Evolutionary conservation across 2,888 invertebrate species (phyloP).

Genomic region (Emmelina monodactyla): DNA sequence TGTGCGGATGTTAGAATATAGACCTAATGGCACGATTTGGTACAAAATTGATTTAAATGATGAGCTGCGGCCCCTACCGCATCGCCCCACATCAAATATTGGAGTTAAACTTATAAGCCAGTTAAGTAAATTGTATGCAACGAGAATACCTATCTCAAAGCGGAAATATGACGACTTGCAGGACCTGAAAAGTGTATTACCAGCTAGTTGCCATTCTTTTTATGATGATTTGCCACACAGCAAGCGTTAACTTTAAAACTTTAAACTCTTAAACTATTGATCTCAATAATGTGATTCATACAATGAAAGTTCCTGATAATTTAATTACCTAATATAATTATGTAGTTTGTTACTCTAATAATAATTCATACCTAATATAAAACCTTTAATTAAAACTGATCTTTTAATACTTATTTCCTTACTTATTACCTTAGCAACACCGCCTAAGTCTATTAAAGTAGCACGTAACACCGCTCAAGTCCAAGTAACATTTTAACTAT

Average conservation of each 20-base stretch:
- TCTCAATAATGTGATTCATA: too few species aligned
- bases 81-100: conserved; percentile 12
- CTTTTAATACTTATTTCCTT: conserved; percentile 4
- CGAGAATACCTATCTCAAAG: conserved; percentile 17
- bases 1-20: conserved; percentile 13
- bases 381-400: too few species aligned
- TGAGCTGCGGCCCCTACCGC: conserved; percentile 13
- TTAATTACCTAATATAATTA: too few species aligned
- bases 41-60: conserved; percentile 12
- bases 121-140: conserved; percentile 15
- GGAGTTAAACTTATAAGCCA: conserved; percentile 13
- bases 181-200: conserved; percentile 18
- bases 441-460: conserved; percentile 14
- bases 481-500: conserved; percentile 14
- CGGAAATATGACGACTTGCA: conserved; percentile 18
- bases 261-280: too few species aligned
- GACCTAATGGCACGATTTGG: conserved; percentile 11
- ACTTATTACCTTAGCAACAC: too few species aligned
- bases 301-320: too few species aligned
- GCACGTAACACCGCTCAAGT: conserved; percentile 14
- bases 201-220: conserved; percentile 17
- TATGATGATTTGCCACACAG: conserved; percentile 17
- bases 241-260: conserved; percentile 3
- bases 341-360: too few species aligned
- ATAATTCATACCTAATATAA: too few species aligned